A percentile compares a stretch with the other conserved stretches of the same genome.
phyloP scores from a whole-genome alignment of 2,888 invertebrate genomes.

The Polyploca ridens region DNA sequence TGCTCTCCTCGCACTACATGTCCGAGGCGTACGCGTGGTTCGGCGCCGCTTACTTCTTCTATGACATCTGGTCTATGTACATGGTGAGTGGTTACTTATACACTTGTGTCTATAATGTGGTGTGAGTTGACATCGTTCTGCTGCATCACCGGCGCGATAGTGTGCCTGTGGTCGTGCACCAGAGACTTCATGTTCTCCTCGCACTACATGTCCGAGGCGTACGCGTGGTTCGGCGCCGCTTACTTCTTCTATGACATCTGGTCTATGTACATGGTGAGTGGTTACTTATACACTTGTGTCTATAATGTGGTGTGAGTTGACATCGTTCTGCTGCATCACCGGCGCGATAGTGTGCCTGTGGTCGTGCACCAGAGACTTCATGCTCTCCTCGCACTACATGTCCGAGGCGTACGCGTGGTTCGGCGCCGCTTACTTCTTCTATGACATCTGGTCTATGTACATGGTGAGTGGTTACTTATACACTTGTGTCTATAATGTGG shows the following conservation, averaged over 20 bases:
- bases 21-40: constrained; percentile 92
- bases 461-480: constrained; percentile 79
- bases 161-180: constrained; percentile 88
- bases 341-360: constrained; percentile 87
- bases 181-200: constrained; percentile 87
- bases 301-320: background rate
- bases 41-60: constrained; percentile 91
- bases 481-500: background rate
- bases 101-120: background rate
- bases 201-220: constrained; percentile 90
- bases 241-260: constrained; percentile 92
- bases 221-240: constrained; percentile 92
- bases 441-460: constrained; percentile 93
- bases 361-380: constrained; percentile 88
- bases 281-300: background rate
- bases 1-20: constrained; percentile 88
- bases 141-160: constrained; percentile 87
- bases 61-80: constrained; percentile 93
- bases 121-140: constrained; percentile 75
- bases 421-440: constrained; percentile 91
- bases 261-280: constrained; percentile 90
- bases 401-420: constrained; percentile 92
- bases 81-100: constrained; percentile 79
- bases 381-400: constrained; percentile 88
- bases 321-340: constrained; percentile 87